Percentiles rank a stretch among this genome's conserved stretches.
These are phyloP conservation scores for Ichneumoninae sp. DNA, from an alignment of 2,888 invertebrate genomes.

Conservation along the genomic window DNA sequence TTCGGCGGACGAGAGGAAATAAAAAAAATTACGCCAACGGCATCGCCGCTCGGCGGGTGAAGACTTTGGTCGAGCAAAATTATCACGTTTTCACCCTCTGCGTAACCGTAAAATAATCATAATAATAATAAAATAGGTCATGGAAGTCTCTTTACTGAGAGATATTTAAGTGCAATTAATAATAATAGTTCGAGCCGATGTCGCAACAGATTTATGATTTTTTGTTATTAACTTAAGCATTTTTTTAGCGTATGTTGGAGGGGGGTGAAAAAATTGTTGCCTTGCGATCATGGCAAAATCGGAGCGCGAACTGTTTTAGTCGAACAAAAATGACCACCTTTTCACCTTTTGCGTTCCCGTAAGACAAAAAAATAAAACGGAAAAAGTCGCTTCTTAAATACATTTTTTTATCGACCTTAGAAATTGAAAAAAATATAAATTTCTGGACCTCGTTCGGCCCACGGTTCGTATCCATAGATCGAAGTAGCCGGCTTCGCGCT, in stretches of 20 bases:
- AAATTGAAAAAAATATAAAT: no score
- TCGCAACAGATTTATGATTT: neutral
- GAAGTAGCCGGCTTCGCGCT: neutral
- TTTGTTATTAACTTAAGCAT: no score
- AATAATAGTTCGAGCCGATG: neutral
- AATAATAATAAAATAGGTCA: neutral
- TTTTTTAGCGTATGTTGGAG: no score
- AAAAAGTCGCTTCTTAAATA: no score
- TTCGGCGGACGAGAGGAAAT: conserved; percentile 21
- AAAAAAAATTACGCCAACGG: conserved; percentile 21
- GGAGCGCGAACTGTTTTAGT: no score
- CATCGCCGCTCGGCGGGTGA: neutral
- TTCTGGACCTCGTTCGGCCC: neutral
- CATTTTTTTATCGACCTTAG: no score
- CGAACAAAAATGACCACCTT: no score
- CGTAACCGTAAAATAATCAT: neutral
- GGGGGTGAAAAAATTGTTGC: no score
- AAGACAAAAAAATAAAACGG: no score
- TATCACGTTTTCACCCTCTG: conserved; percentile 9
- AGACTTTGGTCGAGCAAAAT: neutral
- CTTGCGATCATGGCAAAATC: no score
- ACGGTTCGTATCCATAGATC: neutral
- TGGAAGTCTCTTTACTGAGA: neutral
- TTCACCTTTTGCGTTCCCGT: no score
- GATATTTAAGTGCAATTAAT: neutral